Conservation (phyloP, 1,140 invertebrate genomes). For the Drosophila baimaii region DNA sequence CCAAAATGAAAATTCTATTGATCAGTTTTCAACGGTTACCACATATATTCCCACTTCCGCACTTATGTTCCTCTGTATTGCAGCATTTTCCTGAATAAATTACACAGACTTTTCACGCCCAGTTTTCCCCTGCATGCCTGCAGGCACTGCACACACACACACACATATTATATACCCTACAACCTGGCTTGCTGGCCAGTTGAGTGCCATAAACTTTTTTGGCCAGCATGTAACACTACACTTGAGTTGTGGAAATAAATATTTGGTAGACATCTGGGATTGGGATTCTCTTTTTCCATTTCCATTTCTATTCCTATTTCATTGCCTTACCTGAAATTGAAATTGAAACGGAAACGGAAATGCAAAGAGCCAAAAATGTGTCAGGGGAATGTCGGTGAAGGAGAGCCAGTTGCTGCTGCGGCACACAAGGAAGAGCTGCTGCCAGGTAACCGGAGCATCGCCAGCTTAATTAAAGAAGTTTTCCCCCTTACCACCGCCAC, state of each 20-base stretch:
- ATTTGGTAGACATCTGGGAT: slow-evolving; percentile 78
- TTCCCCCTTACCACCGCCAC: not conserved
- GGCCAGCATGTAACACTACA: slow-evolving; percentile 51
- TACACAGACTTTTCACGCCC: slow-evolving; percentile 8
- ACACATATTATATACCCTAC: slow-evolving; percentile 30
- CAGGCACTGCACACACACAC: slow-evolving; percentile 14
- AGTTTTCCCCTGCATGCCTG: slow-evolving; percentile 10
- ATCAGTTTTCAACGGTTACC: not conserved
- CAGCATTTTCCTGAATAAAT: slow-evolving; percentile 44
- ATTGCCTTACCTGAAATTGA: slow-evolving; percentile 50
- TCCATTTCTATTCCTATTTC: slow-evolving; percentile 35
- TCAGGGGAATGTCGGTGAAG: slow-evolving; percentile 58
- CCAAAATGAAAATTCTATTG: not conserved
- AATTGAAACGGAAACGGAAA: slow-evolving; percentile 65
- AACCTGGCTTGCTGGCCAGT: slow-evolving; percentile 33
- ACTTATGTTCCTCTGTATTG: not conserved
- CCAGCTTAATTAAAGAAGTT: slow-evolving; percentile 71
- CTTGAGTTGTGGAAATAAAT: slow-evolving; percentile 78
- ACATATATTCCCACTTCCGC: not conserved
- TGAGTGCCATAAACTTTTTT: slow-evolving; percentile 71
- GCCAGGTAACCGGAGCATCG: slow-evolving; percentile 14
- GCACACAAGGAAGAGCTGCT: slow-evolving; percentile 21
- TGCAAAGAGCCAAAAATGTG: slow-evolving; percentile 55
- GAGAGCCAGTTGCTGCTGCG: slow-evolving; percentile 4
- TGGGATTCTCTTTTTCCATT: slow-evolving; percentile 43